Percentiles rank a stretch among this genome's conserved stretches.
Evolutionary conservation across 2,797 vertebrate genomes (phyloP).

Genomic region (Emys orbicularis): DNA sequence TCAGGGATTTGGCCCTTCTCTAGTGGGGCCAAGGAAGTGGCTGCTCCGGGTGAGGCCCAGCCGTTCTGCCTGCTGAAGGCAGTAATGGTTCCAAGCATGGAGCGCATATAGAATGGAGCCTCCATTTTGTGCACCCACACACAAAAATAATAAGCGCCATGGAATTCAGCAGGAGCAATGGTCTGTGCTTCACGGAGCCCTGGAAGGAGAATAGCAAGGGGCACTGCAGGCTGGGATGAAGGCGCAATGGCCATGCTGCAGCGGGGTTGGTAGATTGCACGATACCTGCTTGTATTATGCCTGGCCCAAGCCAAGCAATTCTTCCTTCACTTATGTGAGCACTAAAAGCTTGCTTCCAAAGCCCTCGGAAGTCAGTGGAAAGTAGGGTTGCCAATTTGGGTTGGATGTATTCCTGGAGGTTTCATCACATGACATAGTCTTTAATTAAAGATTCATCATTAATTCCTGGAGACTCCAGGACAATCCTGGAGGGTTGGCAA

Average conservation of each 20-base stretch:
- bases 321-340: background rate
- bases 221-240: background rate
- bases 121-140: background rate
- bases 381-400: no score
- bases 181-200: background rate
- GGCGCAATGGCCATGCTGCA: accelerated
- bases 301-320: background rate
- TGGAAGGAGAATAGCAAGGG: background rate
- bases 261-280: background rate
- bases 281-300: background rate
- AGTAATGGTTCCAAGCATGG: background rate
- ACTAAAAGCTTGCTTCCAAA: background rate
- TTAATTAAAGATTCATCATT: no score
- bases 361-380: background rate
- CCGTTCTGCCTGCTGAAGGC: accelerated
- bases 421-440: no score
- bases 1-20: background rate
- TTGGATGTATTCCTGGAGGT: no score
- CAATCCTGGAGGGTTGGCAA: no score
- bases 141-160: background rate
- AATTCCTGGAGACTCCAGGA: no score
- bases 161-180: background rate
- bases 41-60: background rate
- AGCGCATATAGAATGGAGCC: background rate
- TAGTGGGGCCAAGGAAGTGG: background rate